Evolutionary conservation across 2,888 invertebrate species (phyloP).

Genomic region (Noctua janthe): DNA sequence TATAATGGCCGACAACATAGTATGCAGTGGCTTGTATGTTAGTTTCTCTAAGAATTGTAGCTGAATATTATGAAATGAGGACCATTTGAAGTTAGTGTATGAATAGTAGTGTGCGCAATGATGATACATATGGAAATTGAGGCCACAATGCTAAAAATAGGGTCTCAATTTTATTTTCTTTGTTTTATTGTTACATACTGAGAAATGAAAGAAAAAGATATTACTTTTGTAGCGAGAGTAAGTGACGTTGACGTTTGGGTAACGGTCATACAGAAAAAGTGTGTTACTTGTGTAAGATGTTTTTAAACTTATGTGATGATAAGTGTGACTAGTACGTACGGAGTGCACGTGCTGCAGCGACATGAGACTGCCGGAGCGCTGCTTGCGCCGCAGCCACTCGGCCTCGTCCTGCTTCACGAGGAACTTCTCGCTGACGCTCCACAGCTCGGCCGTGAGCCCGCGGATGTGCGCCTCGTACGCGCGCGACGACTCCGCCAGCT

Average conservation of each 20-base stretch:
- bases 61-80: background rate
- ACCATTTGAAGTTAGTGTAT: background rate
- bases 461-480: conserved; percentile 84
- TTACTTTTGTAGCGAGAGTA: background rate
- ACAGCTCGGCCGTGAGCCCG: conserved; percentile 89
- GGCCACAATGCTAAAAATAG: background rate
- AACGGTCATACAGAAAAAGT: background rate
- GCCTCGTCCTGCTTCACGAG: conserved; percentile 90
- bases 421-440: conserved; percentile 91
- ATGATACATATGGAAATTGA: background rate
- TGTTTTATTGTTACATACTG: background rate
- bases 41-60: background rate
- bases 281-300: background rate
- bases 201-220: background rate
- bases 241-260: background rate
- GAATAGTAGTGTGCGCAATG: background rate
- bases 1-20: background rate
- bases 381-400: conserved; percentile 85
- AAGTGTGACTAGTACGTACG: conserved; percentile 70
- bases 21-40: background rate
- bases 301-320: background rate
- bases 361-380: conserved; percentile 84
- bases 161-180: too few species aligned
- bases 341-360: conserved; percentile 86
- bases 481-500: conserved; percentile 80